Base-by-base conservation (phyloP, 2,797 vertebrate genomes). In the Etheostoma nigrum region DNA sequence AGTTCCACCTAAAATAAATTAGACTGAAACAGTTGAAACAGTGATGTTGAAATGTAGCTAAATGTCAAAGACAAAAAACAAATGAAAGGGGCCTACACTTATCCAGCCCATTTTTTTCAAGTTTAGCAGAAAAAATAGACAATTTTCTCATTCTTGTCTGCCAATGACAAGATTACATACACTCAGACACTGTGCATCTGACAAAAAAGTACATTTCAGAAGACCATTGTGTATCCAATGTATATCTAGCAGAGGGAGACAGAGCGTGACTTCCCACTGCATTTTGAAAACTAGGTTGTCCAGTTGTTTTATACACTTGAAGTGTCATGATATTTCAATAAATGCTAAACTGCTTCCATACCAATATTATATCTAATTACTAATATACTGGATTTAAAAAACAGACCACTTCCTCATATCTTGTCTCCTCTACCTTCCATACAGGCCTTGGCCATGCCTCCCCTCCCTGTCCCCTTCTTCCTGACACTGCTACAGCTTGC, bases 401-500 rank as follows among this genome's bases (percentile, higher is more conserved):
- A 44, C 8, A 62, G 13, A 51, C 57, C 2, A 7, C n/a, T 74
- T 1, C 6, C 11, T 72, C 18, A 84, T 67, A 25, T 70, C 23
- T 73, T 82, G 19, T 78, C 36, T 65, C 71, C 15, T 88, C 33
- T 70, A 40, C 27, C 45, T 76, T 73, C 44, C n/a, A 63, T 51
- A 58, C 84, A 96, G 94, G 91, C 90, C 87, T 93, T 89, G 96
- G 94, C 94, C 55, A 66, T 92, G 88, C 91, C 88, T 81, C 83
- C 93, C 23, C 76, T 93, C 77, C 91, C 94, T 55, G 52, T 49
- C 51, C 92, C 93, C 90, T 87, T 97, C 77, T 77, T 97, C 81
- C 86, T 94, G 82, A 81, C 94, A 19, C 84, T 95, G 65, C 70
- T 97, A 61, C 96, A 96, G 64, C 75, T 97, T 52, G 90, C 89